A percentile compares a stretch with the other conserved stretches of the same genome.
Evolutionary conservation across 2,113 vertebrate genomes (phyloP).

Genomic region (Acrocephalus arundinaceus): DNA sequence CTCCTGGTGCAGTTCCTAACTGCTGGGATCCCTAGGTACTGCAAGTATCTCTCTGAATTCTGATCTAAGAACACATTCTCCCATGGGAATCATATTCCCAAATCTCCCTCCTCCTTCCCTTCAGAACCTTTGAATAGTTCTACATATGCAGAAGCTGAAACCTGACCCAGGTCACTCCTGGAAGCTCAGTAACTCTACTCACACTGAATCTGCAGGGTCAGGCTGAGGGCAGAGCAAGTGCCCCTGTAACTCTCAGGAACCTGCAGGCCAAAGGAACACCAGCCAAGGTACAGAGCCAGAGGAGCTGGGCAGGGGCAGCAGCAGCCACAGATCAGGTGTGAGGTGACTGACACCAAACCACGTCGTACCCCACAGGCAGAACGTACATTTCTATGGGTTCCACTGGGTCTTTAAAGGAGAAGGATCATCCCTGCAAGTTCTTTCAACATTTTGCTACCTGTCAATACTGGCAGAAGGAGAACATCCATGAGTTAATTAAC

Average conservation of each 20-base stretch:
- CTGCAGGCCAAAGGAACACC: background rate
- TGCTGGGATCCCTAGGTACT: background rate
- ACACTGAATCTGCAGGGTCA: background rate
- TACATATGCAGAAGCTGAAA: background rate
- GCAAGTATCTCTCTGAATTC: background rate
- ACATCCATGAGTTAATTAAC: background rate
- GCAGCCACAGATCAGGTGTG: fast-evolving
- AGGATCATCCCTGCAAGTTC: background rate
- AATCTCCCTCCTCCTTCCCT: background rate
- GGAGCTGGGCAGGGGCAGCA: background rate
- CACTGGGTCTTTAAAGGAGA: background rate
- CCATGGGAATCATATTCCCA: slow-evolving; percentile 12
- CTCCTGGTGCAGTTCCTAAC: background rate
- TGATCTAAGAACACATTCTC: background rate
- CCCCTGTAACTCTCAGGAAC: background rate
- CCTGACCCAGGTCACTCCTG: background rate
- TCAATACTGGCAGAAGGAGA: background rate
- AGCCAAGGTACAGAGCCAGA: fast-evolving
- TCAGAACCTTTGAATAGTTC: background rate
- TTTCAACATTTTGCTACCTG: background rate
- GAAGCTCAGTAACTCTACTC: background rate
- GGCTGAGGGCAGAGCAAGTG: background rate
- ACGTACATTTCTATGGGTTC: fast-evolving
- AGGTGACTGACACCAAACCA: background rate
- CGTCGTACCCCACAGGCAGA: fast-evolving